Percentiles rank a stretch among this genome's conserved stretches.
phyloP scores from a whole-genome alignment of 2,797 vertebrate genomes.

The Lates japonicus region DNA sequence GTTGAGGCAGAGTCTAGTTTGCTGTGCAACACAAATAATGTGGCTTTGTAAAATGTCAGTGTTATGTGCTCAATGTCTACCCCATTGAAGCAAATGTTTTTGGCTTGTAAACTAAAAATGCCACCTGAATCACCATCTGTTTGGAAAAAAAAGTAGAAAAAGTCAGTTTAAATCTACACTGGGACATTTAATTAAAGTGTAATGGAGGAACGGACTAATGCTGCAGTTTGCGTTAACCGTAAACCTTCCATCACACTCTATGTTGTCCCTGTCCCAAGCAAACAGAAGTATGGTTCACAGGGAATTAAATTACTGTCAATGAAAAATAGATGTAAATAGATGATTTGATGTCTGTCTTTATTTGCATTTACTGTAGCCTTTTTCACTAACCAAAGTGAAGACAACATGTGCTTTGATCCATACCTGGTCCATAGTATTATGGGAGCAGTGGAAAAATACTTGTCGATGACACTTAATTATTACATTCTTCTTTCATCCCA shows the following conservation, averaged over 20 bases:
- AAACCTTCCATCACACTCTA: neutral
- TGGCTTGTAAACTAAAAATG: neutral
- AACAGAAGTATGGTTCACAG: constrained; percentile 33
- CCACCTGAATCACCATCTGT: neutral
- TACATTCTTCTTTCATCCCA: constrained; percentile 26
- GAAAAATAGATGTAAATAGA: constrained; percentile 57
- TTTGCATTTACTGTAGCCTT: constrained; percentile 48
- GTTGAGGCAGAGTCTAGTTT: neutral
- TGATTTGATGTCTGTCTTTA: constrained; percentile 32
- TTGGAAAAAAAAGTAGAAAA: too few species aligned
- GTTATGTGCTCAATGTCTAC: neutral
- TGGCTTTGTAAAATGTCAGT: neutral
- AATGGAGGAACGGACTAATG: neutral
- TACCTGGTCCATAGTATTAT: constrained; percentile 6
- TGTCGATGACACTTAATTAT: constrained; percentile 18
- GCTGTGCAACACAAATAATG: neutral
- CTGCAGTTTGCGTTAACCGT: neutral
- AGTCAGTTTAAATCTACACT: too few species aligned
- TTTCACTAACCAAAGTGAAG: neutral
- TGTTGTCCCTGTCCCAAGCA: neutral
- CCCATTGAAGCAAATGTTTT: neutral
- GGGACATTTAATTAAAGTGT: neutral
- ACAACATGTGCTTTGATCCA: constrained; percentile 15
- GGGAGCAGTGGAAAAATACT: constrained; percentile 30
- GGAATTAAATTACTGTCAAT: constrained; percentile 35